phyloP scores from a whole-genome alignment of 2,797 vertebrate genomes.

The Girardinus metallicus region DNA sequence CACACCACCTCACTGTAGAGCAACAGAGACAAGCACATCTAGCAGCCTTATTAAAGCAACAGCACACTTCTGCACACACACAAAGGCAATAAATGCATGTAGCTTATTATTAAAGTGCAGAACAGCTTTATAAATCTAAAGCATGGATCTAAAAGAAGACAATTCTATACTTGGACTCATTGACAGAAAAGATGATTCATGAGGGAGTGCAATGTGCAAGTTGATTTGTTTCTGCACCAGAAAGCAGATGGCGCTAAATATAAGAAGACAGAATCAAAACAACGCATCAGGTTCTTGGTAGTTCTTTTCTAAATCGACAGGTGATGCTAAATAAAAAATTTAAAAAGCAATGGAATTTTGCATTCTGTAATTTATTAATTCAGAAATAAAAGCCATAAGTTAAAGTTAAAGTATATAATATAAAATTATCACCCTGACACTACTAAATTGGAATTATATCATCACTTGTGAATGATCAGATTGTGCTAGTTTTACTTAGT shows the following conservation, averaged over 20 bases:
- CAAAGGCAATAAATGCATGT: neutral
- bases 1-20: neutral
- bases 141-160: neutral
- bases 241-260: slow-evolving; percentile 4
- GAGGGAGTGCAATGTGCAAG: neutral
- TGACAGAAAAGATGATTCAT: neutral
- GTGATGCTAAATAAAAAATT: neutral
- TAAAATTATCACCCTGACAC: neutral
- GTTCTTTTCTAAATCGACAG: neutral
- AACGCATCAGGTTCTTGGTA: neutral
- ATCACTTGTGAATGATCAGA: neutral
- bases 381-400: neutral
- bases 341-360: neutral
- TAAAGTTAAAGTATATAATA: neutral
- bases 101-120: neutral
- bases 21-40: neutral
- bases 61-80: neutral
- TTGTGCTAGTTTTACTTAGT: neutral
- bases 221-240: neutral
- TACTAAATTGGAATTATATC: neutral
- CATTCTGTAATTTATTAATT: neutral
- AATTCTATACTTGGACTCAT: neutral
- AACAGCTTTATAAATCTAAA: neutral
- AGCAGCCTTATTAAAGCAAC: neutral
- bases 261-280: neutral